phyloP scores from a whole-genome alignment of 2,113 vertebrate genomes.

The Oriolus oriolus region DNA sequence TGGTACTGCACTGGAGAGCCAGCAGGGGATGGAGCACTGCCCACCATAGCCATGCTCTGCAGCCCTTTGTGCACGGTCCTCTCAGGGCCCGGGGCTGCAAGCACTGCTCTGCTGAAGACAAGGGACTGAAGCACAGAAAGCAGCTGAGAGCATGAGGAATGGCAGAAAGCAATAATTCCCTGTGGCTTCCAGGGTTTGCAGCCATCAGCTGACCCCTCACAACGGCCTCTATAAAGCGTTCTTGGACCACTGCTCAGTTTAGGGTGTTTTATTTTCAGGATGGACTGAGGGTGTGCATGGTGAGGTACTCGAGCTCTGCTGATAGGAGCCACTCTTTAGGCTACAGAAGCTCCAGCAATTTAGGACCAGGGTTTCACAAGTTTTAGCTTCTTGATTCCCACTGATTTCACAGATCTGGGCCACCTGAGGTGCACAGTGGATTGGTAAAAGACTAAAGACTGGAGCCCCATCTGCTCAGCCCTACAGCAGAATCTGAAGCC shows the following conservation, averaged over 20 bases:
- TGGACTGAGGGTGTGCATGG: not conserved
- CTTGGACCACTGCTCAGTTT: not conserved
- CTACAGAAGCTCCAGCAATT: not conserved
- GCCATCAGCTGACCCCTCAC: not conserved
- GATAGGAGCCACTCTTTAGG: not conserved
- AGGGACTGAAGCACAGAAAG: not conserved
- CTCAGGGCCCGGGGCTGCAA: not conserved
- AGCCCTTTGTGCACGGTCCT: not conserved
- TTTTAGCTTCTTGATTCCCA: not conserved
- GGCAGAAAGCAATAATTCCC: not conserved
- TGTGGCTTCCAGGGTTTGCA: not conserved
- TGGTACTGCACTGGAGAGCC: not conserved
- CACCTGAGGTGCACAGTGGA: not conserved
- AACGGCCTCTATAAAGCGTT: not conserved
- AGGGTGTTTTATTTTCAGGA: not conserved
- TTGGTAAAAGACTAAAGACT: not conserved
- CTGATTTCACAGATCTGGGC: not conserved
- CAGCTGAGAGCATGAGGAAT: not conserved
- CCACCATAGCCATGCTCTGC: not conserved
- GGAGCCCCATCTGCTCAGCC: not conserved
- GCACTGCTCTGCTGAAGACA: not conserved
- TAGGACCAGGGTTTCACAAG: not conserved
- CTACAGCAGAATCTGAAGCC: not conserved
- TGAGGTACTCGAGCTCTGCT: not conserved
- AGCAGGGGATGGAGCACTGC: not conserved